Evolutionary conservation across 2,113 vertebrate species (phyloP), one percentile per base, ranked within the genome.

Genomic region (Leuciscus idus): DNA sequence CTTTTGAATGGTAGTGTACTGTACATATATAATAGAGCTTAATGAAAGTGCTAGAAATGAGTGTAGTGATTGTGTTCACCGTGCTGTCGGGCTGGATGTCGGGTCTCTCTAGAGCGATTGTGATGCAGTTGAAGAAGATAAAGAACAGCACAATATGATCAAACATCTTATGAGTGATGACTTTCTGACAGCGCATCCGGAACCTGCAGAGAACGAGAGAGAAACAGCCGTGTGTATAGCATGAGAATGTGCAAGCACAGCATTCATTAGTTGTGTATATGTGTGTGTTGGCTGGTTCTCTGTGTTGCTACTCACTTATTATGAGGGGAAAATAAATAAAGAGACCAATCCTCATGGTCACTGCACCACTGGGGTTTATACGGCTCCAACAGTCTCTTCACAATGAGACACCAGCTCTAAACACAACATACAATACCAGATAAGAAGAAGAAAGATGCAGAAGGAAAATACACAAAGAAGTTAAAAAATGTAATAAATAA

Each of bases 61-160:
- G n/a, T 30, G 52, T 26, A 46, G 48, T 50, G 61, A 17, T 4
- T 46, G 64, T 50, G 23, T 23, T 66, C 91, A 91, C 97, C 95
- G 95, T 97, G 95, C 98, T 99, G 88, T 95, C 90, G 0, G 96
- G 91, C 81, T 97, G 95, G n/a, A 99, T 99, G 89, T 98, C 97
- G 0, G 98, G 98, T 82, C 98, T 92, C 92, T 99, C 98, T 87
- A 99, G 93, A 0, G 98, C 98, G 5, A 99, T 98, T 84, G 98
- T 98, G 94, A 99, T 97, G 80, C 98, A 99, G 93, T 99, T 99
- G 70, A 99, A 96, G 86, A 99, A 99, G 92, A 99, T 99, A 90
- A 99, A 99, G 84, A 97, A 95, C 4, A 99, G 95, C 66, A 99
- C 96, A 46, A 98, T 88, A 0, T 99, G 97, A 87, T 99, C 98